A percentile compares a stretch with the other conserved stretches of the same genome.
Evolutionary conservation across 2,888 invertebrate genomes (phyloP).

Genomic region (Pandemis corylana): DNA sequence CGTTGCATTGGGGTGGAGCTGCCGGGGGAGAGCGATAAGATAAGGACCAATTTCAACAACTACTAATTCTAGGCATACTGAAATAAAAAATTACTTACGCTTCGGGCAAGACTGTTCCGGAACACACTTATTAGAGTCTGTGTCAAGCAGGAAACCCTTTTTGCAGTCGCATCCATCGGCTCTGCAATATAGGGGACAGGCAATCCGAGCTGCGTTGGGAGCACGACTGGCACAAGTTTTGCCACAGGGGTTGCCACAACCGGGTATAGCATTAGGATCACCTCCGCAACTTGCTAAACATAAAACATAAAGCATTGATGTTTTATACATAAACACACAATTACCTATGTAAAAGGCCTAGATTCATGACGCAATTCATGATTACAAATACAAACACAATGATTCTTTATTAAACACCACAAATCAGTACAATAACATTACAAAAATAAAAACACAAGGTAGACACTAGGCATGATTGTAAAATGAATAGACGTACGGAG

Average conservation of each 20-base stretch:
- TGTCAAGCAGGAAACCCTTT: constrained; percentile 22
- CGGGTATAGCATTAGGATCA: constrained; percentile 18
- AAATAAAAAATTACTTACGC: constrained; percentile 10
- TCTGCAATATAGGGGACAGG: constrained; percentile 25
- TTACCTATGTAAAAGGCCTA: no score
- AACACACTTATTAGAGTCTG: constrained; percentile 28
- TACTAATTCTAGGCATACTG: no score
- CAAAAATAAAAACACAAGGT: no score
- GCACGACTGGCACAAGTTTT: constrained; percentile 20
- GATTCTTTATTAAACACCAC: no score
- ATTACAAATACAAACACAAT: no score
- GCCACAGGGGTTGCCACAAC: constrained; percentile 37
- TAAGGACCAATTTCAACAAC: neutral
- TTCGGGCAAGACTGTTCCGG: constrained; percentile 22
- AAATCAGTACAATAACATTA: no score
- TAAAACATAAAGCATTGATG: neutral
- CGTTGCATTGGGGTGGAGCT: constrained; percentile 18
- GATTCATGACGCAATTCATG: no score
- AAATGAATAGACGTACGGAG: neutral
- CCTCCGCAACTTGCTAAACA: constrained; percentile 29
- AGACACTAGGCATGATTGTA: no score
- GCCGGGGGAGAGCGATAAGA: constrained; percentile 4
- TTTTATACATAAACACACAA: neutral
- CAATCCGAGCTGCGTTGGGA: constrained; percentile 11
- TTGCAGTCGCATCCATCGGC: constrained; percentile 35